Evolutionary conservation across 2,113 vertebrate species (phyloP).

Genomic region (Mormyrus iriodes): DNA sequence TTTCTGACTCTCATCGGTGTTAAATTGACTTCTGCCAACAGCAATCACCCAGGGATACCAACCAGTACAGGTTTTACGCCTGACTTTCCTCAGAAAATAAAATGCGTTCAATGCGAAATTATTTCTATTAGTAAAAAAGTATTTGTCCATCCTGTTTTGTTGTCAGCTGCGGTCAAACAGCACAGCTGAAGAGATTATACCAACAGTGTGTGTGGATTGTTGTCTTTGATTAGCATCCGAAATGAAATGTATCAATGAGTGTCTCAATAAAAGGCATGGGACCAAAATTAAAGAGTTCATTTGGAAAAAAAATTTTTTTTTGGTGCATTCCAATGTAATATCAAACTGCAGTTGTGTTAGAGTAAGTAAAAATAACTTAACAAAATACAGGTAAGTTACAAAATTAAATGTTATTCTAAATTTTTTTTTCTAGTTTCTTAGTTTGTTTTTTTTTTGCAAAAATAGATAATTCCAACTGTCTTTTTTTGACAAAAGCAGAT

Average conservation of each 20-base stretch:
- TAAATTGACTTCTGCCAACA: neutral
- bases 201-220: neutral
- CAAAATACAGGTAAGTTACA: neutral
- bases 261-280: neutral
- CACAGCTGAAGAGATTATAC: neutral
- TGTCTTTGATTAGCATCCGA: neutral
- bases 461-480: neutral
- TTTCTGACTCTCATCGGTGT: neutral
- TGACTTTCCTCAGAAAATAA: neutral
- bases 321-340: neutral
- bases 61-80: neutral
- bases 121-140: neutral
- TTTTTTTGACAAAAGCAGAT: neutral
- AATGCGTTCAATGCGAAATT: neutral
- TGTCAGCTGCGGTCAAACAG: neutral
- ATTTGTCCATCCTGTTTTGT: neutral
- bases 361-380: neutral
- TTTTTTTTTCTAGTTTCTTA: neutral
- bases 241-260: neutral
- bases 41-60: neutral
- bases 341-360: neutral
- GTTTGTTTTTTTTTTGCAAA: neutral
- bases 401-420: neutral
- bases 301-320: neutral
- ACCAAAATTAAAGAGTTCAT: neutral